phyloP scores from a whole-genome alignment of 2,888 invertebrate genomes.

The Apocheima hispidaria region DNA sequence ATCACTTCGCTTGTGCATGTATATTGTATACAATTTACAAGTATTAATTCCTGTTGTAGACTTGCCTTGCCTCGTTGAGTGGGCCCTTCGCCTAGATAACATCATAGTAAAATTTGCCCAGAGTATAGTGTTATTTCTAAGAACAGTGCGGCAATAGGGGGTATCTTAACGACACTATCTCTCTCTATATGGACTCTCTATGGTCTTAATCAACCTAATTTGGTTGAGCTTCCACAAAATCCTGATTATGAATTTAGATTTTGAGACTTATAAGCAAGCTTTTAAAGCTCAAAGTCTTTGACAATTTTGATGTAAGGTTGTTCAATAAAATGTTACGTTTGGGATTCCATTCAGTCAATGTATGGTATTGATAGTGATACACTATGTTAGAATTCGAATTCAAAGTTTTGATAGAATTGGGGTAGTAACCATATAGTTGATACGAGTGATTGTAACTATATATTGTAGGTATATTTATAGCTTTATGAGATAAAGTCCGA shows the following conservation, averaged over 20 bases:
- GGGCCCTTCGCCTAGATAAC: not conserved
- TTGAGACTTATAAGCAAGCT: not conserved
- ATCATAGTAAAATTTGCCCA: slow-evolving; percentile 11
- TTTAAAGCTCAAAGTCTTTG: slow-evolving; percentile 5
- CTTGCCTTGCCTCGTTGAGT: too few species aligned
- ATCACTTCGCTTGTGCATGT: too few species aligned
- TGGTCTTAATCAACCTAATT: slow-evolving; percentile 30
- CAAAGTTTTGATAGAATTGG: slow-evolving; percentile 25
- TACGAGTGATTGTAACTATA: too few species aligned
- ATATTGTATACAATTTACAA: too few species aligned
- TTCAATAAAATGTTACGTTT: slow-evolving; percentile 19
- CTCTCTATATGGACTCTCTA: not conserved
- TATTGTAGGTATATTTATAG: too few species aligned
- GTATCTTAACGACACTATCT: slow-evolving; percentile 15
- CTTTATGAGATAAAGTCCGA: too few species aligned
- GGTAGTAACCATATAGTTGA: slow-evolving; percentile 5
- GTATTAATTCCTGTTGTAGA: too few species aligned
- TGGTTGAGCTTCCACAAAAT: slow-evolving; percentile 1
- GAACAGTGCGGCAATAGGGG: slow-evolving; percentile 14
- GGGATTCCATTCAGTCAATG: slow-evolving; percentile 15
- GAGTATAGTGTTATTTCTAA: slow-evolving; percentile 8
- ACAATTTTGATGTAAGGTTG: not conserved
- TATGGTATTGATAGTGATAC: not conserved
- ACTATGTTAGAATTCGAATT: slow-evolving; percentile 5
- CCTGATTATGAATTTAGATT: not conserved